Base-by-base conservation (phyloP, 2,888 invertebrate species). In the Steinernema carpocapsae region DNA sequence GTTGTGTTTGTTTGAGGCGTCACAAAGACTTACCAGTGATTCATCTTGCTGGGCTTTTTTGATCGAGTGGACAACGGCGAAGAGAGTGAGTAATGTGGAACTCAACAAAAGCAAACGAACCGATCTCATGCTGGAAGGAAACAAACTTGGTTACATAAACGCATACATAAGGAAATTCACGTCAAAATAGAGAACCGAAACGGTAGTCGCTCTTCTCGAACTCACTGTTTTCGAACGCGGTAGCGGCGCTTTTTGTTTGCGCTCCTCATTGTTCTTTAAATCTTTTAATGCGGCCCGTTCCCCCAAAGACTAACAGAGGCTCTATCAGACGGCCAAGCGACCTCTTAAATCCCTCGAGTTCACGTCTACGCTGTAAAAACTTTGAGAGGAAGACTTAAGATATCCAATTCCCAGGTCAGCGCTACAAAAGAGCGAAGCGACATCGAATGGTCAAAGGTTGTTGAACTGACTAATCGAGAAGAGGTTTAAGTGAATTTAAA, bases 241-340 rank as follows among this genome's bases (percentile, higher is more conserved):
- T 64, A 56, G 56, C 24, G 56, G 22, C 22, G 22, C 3, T 56
- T 51, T 10, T 19, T 64, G 64, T 64, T 64, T 64, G 64, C 64
- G 24, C 29, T 64, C 64, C 29, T 64, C 32, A 64, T 64, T 64
- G 64, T 64, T 64, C 64, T 64, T 64, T 64, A 64, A 64, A 64
- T 64, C 29, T 29, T 64, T 64, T 64, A 64, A 64, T 64, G 64
- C 64, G 64, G 64, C 64, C 29, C 64, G 64, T 29, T 29, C 64
- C 64, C n/a, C 29, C 64, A 32, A 64, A 64, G 64, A 64, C 64
- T 32, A 64, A 64, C 64, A 64, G 32, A 17, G 10, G 19, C 64
- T 17, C 64, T 64, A 64, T 29, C 32, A 64, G 32, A 22, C 26
- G 26, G 26, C 56, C 12, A 22, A 19, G 56, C 56, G 32, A 37